Evolutionary conservation across 2,888 invertebrate species (phyloP).

Genomic region (Eucera pruinosa): DNA sequence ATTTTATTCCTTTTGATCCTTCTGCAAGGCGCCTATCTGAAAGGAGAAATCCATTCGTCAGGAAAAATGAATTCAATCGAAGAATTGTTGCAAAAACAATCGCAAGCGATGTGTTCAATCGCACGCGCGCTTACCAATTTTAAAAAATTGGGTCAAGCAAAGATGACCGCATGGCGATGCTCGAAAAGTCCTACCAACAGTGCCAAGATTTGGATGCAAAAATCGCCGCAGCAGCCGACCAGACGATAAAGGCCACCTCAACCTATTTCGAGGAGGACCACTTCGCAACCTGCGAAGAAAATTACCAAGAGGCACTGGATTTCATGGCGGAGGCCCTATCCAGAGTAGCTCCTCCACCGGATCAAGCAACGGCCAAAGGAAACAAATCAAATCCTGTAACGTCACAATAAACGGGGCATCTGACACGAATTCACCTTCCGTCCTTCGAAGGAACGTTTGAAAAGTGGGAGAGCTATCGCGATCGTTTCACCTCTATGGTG

Average conservation of each 20-base stretch:
- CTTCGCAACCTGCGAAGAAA: neutral
- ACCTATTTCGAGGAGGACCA: neutral
- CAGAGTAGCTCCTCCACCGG: neutral
- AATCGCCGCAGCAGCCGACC: neutral
- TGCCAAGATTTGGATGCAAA: neutral
- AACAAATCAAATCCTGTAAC: neutral
- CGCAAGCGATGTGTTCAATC: neutral
- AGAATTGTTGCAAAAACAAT: too few relatives aligned
- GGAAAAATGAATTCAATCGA: too few relatives aligned
- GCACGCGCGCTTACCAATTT: neutral
- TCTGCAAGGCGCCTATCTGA: too few relatives aligned
- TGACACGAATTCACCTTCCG: neutral
- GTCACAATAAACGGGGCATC: neutral
- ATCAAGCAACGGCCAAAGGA: neutral
- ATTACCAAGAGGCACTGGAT: neutral
- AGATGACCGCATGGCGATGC: neutral
- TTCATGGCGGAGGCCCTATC: neutral
- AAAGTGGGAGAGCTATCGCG: conserved; percentile 1
- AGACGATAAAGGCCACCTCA: neutral
- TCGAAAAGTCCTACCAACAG: neutral
- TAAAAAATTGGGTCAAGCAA: neutral
- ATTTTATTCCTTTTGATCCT: too few relatives aligned
- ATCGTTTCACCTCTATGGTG: neutral
- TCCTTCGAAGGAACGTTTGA: neutral
- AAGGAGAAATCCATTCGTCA: too few relatives aligned